Evolutionary conservation across 2,797 vertebrate genomes (phyloP), one percentile per base, ranked within the genome.

Genomic region (Protonibea diacanthus): DNA sequence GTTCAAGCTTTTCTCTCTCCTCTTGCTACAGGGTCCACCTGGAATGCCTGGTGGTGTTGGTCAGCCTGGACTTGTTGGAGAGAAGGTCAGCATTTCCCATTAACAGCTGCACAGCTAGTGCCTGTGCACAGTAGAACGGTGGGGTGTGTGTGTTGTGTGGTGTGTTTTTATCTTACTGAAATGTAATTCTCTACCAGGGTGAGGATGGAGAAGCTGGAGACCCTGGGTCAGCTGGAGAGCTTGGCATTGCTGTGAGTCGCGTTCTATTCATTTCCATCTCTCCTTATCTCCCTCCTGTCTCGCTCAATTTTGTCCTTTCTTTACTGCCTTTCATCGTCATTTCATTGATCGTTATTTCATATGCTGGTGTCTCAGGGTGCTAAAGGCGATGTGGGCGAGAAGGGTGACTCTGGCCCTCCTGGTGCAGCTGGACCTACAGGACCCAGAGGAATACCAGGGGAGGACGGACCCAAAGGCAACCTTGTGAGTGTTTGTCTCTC

Each of bases 381-480:
- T 62, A 97, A 94, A 88, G 97, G 97, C 8, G 97, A 98, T 11
- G 0, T 92, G 17, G 97, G 97, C 21, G 97, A 98, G 87, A 98
- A 98, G 80, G 97, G 97, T 1, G 97, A 98, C 25, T 82, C 94
- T 0, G 97, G 97, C 0, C 88, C 84, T 10, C 72, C 97, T 0
- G 97, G 97, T 53, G 91, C 96, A 47, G 95, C 96, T 17, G 97
- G 97, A n/a, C 93, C 97, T 51, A 92, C 96, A 0, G 97, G 97
- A 71, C 83, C 95, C 68, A 96, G 97, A 92, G 97, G 97, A 0
- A 93, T 90, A 29, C 95, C 96, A 1, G 97, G 97, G 76, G 97
- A 98, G 48, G 97, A 99, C 4, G 97, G 97, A 71, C 25, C 96
- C 78, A 98, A 98, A 94, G 97, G 97, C 89, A 95, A 88, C 59